phyloP scores from a whole-genome alignment of 1,140 invertebrate species.

The Lucilia sericata region DNA sequence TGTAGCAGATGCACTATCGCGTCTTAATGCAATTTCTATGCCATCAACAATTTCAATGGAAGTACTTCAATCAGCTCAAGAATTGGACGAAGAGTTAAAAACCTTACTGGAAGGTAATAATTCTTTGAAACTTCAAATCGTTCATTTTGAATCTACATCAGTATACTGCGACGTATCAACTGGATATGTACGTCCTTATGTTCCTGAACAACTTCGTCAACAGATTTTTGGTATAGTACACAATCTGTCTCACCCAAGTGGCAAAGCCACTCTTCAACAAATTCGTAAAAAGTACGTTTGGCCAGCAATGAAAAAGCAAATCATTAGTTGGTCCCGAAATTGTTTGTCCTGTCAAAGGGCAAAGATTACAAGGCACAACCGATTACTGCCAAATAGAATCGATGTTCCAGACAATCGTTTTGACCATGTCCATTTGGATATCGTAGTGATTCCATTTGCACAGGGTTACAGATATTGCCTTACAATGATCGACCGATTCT shows the following conservation, averaged over 20 bases:
- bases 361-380: neutral
- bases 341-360: neutral
- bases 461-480: neutral
- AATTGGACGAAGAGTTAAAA: conserved; percentile 50
- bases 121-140: conserved; percentile 42
- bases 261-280: no score
- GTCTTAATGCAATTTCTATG: no score
- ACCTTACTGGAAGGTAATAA: conserved; percentile 54
- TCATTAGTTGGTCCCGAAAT: conserved; percentile 1
- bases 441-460: no score
- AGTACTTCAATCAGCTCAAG: conserved; percentile 50
- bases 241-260: conserved; percentile 54
- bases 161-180: conserved; percentile 48
- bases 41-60: conserved; percentile 39
- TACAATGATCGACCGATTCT: conserved; percentile 59
- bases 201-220: conserved; percentile 50
- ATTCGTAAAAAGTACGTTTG: no score
- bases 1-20: no score
- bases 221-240: conserved; percentile 39
- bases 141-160: conserved; percentile 8
- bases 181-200: conserved; percentile 52
- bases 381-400: neutral
- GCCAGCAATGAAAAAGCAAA: neutral
- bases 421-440: no score
- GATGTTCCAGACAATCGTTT: neutral